Evolutionary conservation across 2,797 vertebrate genomes (phyloP).

Genomic region (Limnodromus scolopaceus): DNA sequence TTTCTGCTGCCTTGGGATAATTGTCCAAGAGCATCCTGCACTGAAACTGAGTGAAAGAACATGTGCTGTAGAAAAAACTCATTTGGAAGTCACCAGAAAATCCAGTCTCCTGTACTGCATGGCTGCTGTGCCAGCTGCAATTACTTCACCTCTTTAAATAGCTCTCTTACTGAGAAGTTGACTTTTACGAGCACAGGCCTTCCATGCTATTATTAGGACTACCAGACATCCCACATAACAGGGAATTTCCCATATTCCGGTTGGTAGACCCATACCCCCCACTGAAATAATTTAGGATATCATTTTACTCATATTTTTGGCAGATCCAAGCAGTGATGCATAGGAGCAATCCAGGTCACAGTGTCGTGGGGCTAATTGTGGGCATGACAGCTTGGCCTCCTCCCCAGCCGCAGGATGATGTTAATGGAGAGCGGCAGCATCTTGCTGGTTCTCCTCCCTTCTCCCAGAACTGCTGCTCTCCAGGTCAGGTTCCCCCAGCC

Average conservation of each 20-base stretch:
- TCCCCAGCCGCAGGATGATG: not conserved
- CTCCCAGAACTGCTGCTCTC: not conserved
- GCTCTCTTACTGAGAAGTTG: not conserved
- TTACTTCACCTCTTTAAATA: conserved; percentile 24
- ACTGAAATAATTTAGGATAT: not conserved
- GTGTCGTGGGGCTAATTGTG: not conserved
- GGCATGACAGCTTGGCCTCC: not conserved
- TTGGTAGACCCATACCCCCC: not conserved
- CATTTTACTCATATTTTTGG: not conserved
- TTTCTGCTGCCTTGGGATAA: not conserved
- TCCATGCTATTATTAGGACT: not conserved
- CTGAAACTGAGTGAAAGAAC: not conserved
- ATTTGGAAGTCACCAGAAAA: not conserved
- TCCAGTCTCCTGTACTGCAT: not conserved
- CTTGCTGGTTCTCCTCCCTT: not conserved
- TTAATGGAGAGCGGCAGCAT: not conserved
- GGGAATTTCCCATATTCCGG: not conserved
- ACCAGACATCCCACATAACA: not conserved
- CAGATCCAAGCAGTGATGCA: not conserved
- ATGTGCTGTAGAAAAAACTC: not conserved
- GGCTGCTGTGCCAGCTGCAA: not conserved
- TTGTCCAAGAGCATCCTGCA: not conserved
- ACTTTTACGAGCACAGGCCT: not conserved
- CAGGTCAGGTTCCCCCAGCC: not conserved
- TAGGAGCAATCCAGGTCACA: not conserved